phyloP scores from a whole-genome alignment of 2,797 vertebrate genomes.

The Danio kyathit region DNA sequence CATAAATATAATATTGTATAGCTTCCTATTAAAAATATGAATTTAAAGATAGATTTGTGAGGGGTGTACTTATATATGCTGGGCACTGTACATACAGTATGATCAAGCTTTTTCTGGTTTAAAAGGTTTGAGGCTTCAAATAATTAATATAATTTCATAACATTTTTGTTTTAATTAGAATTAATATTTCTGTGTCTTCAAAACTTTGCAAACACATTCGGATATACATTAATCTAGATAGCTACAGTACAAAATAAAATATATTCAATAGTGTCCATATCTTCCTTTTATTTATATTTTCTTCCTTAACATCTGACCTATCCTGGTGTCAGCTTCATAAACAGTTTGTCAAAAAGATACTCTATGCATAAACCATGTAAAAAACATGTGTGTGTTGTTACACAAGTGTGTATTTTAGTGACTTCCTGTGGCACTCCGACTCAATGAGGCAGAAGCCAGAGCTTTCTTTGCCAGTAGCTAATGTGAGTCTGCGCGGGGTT shows the following conservation, averaged over 20 bases:
- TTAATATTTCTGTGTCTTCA: neutral
- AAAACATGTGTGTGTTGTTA: neutral
- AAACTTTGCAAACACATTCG: neutral
- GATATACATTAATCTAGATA: neutral
- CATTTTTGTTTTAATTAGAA: neutral
- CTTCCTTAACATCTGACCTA: neutral
- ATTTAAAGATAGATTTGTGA: too few species aligned
- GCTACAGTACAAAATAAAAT: neutral
- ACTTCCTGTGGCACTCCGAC: constrained; percentile 24
- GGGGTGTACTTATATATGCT: too few species aligned
- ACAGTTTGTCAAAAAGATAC: constrained; percentile 1
- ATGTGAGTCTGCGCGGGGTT: constrained; percentile 15
- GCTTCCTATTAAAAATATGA: too few species aligned
- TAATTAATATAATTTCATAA: neutral
- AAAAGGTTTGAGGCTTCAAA: neutral
- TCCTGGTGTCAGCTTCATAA: constrained; percentile 22
- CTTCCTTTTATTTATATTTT: neutral
- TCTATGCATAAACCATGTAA: neutral
- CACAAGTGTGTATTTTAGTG: constrained; percentile 21
- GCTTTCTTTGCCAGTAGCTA: constrained; percentile 30
- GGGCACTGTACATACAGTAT: too few species aligned
- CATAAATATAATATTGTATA: too few species aligned
- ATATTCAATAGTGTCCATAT: neutral
- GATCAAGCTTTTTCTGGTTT: neutral
- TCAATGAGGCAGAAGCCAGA: constrained; percentile 44